phyloP scores from a whole-genome alignment of 2,113 vertebrate species.

The Anseranas semipalmata region DNA sequence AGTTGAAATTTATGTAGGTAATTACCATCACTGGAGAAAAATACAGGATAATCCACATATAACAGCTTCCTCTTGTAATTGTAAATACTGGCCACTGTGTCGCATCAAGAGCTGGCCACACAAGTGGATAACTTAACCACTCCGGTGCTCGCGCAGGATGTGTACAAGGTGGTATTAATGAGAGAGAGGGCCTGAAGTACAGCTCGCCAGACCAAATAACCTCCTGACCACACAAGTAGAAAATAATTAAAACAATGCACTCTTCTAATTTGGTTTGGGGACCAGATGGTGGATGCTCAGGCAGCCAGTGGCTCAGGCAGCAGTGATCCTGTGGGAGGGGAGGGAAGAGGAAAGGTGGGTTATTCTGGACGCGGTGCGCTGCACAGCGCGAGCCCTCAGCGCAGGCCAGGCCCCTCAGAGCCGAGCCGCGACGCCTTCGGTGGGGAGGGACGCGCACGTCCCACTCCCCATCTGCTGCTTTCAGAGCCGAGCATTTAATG shows the following conservation, averaged over 20 bases:
- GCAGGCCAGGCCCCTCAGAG: background rate
- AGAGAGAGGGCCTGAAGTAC: constrained; percentile 54
- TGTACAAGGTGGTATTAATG: constrained; percentile 72
- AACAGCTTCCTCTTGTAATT: constrained; percentile 73
- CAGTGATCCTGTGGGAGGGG: background rate
- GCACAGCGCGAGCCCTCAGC: background rate
- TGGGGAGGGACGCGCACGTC: background rate
- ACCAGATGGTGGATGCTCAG: constrained; percentile 74
- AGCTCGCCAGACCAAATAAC: constrained; percentile 78
- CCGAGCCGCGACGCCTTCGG: background rate
- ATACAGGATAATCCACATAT: background rate
- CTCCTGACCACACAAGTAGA: constrained; percentile 84
- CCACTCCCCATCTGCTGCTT: background rate
- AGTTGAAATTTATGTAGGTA: constrained; percentile 53
- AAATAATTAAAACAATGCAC: constrained; percentile 80
- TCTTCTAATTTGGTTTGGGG: constrained; percentile 62
- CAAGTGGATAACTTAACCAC: constrained; percentile 77
- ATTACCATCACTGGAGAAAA: constrained; percentile 64
- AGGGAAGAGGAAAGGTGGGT: background rate
- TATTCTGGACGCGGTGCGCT: background rate
- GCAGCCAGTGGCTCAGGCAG: constrained; percentile 62
- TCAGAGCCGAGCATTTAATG: background rate
- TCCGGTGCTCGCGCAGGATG: constrained; percentile 62
- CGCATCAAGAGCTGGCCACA: constrained; percentile 76
- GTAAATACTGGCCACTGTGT: constrained; percentile 71